Evolutionary conservation across 2,797 vertebrate species (phyloP).

Genomic region (Amphiprion clarkii): DNA sequence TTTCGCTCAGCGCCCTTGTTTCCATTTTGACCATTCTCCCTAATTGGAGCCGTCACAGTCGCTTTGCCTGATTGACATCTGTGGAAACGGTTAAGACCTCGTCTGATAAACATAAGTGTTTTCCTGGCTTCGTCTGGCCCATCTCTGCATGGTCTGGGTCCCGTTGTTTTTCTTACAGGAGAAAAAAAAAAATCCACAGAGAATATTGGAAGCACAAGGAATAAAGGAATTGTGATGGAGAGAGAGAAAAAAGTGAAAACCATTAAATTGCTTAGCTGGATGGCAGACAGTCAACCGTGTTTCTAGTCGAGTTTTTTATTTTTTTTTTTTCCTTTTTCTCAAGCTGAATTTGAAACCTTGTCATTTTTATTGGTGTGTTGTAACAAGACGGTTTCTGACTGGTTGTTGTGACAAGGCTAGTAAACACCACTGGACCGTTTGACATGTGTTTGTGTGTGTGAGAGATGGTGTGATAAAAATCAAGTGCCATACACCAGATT

Average conservation of each 20-base stretch:
- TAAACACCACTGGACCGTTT: constrained; percentile 65
- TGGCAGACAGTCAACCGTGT: constrained; percentile 36
- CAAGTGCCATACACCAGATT: constrained; percentile 28
- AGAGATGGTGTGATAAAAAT: constrained; percentile 52
- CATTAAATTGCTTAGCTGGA: constrained; percentile 46
- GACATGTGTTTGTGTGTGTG: constrained; percentile 50
- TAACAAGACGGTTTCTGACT: constrained; percentile 57
- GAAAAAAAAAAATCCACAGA: constrained; percentile 57
- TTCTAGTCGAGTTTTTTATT: constrained; percentile 6
- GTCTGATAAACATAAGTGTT: constrained; percentile 74
- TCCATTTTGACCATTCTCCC: constrained; percentile 69
- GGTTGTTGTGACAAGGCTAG: constrained; percentile 71
- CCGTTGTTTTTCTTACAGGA: constrained; percentile 71
- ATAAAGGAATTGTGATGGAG: constrained; percentile 23
- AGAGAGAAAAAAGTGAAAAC: constrained; percentile 41
- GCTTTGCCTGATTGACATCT: constrained; percentile 83
- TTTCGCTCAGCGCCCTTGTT: constrained; percentile 65
- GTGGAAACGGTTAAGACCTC: constrained; percentile 77
- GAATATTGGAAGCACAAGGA: constrained; percentile 54
- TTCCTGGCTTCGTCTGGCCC: constrained; percentile 68
- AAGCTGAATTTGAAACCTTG: constrained; percentile 41
- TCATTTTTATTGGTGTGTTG: constrained; percentile 55
- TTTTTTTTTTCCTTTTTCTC: background rate
- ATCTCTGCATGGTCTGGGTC: constrained; percentile 63
- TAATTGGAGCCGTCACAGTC: constrained; percentile 83